Evolutionary conservation across 1,140 invertebrate species (phyloP).

Genomic region (Procambarus clarkii): DNA sequence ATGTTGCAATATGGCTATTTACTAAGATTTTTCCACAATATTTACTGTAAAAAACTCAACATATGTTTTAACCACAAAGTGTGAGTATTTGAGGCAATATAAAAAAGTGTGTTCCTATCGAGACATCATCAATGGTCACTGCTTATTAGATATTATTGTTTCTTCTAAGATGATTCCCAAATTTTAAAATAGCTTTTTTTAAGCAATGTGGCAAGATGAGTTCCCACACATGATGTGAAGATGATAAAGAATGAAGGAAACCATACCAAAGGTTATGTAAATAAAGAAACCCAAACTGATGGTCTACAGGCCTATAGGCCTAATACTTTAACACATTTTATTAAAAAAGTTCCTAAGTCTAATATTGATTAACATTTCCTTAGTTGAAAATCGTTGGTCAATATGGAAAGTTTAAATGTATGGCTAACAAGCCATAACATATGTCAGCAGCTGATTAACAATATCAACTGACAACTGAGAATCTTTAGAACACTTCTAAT

Average conservation of each 20-base stretch:
- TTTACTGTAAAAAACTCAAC: conserved; percentile 7
- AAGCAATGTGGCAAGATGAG: conserved; percentile 39
- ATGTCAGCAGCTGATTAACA: conserved; percentile 45
- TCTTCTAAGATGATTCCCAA: conserved; percentile 37
- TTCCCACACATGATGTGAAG: conserved; percentile 1
- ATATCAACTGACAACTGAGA: conserved; percentile 56
- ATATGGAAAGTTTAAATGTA: conserved; percentile 65
- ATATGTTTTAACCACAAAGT: conserved; percentile 49
- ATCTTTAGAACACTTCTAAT: conserved; percentile 56
- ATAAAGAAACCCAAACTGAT: conserved; percentile 60
- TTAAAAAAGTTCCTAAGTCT: conserved; percentile 60
- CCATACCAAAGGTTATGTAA: conserved; percentile 53
- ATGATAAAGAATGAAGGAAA: conserved; percentile 29
- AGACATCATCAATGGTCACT: conserved; percentile 22
- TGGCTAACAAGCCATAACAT: conserved; percentile 38
- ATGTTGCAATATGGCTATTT: conserved; percentile 48
- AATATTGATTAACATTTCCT: conserved; percentile 68
- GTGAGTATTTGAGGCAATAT: conserved; percentile 57
- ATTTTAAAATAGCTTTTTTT: conserved; percentile 21
- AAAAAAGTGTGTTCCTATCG: conserved; percentile 31
- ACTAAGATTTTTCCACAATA: conserved; percentile 16
- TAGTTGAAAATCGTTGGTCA: conserved; percentile 68
- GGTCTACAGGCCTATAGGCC: conserved; percentile 55
- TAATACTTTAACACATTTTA: conserved; percentile 55
- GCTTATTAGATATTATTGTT: conserved; percentile 36